phyloP scores from a whole-genome alignment of 1,140 invertebrate species.

The Drosophila pandora region DNA sequence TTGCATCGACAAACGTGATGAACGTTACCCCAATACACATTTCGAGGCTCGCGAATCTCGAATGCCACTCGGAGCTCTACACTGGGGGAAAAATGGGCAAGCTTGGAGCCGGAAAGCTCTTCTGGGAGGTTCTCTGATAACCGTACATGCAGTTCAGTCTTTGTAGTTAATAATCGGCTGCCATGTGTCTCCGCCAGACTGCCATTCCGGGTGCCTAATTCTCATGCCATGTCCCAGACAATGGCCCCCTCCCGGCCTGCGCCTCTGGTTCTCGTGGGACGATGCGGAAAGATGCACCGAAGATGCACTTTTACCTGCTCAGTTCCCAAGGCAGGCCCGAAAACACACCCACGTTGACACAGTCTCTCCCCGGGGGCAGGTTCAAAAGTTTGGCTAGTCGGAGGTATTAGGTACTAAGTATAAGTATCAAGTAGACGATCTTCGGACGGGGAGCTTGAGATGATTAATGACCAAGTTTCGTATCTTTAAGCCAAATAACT shows the following conservation, averaged over 20 bases:
- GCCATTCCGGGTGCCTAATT: constrained; percentile 67
- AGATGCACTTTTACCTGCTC: constrained; percentile 64
- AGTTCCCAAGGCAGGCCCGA: constrained; percentile 35
- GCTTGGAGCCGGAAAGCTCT: background rate
- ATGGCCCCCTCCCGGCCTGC: constrained; percentile 37
- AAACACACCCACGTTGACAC: constrained; percentile 46
- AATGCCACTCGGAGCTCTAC: constrained; percentile 15
- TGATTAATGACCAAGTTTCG: too few species aligned
- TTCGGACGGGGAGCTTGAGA: too few species aligned
- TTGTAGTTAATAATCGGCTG: background rate
- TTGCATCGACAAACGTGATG: constrained; percentile 81
- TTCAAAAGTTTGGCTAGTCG: constrained; percentile 4
- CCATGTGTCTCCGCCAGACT: constrained; percentile 52
- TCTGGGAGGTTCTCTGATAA: background rate
- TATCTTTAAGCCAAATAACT: constrained; percentile 3
- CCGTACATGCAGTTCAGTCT: too few species aligned
- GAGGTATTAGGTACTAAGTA: background rate
- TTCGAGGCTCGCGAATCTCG: constrained; percentile 34
- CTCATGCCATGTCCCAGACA: constrained; percentile 76
- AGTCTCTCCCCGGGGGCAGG: constrained; percentile 17
- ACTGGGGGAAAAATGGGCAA: background rate
- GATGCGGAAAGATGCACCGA: constrained; percentile 35
- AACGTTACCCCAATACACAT: constrained; percentile 76
- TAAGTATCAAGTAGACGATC: too few species aligned
- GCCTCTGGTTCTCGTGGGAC: constrained; percentile 9